phyloP scores from a whole-genome alignment of 2,113 vertebrate species.

The Crotalus horridus region DNA sequence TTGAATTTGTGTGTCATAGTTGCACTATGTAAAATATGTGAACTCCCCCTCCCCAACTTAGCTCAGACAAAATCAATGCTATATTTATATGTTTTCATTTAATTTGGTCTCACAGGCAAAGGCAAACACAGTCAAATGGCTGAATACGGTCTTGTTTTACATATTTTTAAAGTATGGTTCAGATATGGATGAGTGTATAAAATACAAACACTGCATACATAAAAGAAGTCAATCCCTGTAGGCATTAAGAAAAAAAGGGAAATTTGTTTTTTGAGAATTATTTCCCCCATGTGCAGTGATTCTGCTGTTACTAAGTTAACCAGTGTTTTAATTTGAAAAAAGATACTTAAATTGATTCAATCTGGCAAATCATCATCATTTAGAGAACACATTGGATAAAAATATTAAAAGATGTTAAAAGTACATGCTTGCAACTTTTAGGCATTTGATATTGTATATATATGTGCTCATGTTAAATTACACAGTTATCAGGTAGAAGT shows the following conservation, averaged over 20 bases:
- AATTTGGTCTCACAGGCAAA: constrained; percentile 41
- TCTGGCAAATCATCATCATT: constrained; percentile 45
- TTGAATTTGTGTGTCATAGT: constrained; percentile 39
- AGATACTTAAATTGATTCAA: constrained; percentile 17
- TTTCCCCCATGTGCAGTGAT: neutral
- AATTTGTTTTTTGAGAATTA: constrained; percentile 23
- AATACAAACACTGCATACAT: constrained; percentile 18
- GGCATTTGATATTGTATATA: neutral
- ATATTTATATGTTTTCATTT: constrained; percentile 40
- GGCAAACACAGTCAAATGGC: constrained; percentile 33
- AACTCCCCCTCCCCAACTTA: neutral
- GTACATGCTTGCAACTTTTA: constrained; percentile 48
- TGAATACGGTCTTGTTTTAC: constrained; percentile 25
- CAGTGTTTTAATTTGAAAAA: constrained; percentile 44
- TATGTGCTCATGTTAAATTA: neutral
- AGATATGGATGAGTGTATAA: constrained; percentile 6
- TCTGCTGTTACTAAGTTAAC: neutral
- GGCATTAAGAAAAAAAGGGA: neutral
- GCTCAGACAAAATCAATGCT: constrained; percentile 49
- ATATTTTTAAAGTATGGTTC: neutral
- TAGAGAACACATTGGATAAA: constrained; percentile 34
- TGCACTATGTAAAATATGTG: constrained; percentile 36
- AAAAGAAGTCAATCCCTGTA: neutral
- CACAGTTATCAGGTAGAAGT: constrained; percentile 30
- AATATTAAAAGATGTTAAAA: constrained; percentile 60